Percentiles rank a stretch among this genome's conserved stretches.
Conservation (phyloP, 2,888 invertebrate species). For the Stenolophus ochropezus region DNA sequence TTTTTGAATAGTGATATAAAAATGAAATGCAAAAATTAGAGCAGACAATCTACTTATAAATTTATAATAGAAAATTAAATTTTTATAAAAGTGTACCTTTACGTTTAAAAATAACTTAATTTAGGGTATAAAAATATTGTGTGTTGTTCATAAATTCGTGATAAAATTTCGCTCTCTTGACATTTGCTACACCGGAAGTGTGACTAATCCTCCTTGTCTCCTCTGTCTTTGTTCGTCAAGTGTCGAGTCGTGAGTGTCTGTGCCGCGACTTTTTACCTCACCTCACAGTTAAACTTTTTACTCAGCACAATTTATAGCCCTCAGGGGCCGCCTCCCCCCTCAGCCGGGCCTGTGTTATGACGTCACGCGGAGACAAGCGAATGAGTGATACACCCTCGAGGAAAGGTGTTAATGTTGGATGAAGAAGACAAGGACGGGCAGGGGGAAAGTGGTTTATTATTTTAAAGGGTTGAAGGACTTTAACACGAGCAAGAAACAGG, state of each 20-base stretch:
- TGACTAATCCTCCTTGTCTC: background rate
- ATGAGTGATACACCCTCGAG: slow-evolving; percentile 28
- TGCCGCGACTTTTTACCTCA: slow-evolving; percentile 33
- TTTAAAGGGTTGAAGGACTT: slow-evolving; percentile 15
- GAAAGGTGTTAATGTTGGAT: slow-evolving; percentile 22
- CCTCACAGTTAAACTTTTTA: slow-evolving; percentile 38
- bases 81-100: too few relatives aligned
- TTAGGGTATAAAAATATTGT: background rate
- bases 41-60: too few relatives aligned
- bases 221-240: slow-evolving; percentile 16
- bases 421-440: background rate
- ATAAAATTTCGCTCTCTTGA: background rate
- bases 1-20: too few relatives aligned
- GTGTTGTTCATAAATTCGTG: background rate
- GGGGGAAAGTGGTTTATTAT: slow-evolving; percentile 24
- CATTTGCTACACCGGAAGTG: slow-evolving; percentile 24
- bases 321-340: slow-evolving; percentile 11
- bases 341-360: slow-evolving; percentile 24
- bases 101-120: too few relatives aligned
- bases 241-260: background rate
- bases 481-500: background rate
- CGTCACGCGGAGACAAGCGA: slow-evolving; percentile 37
- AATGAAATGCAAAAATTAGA: too few relatives aligned
- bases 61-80: too few relatives aligned
- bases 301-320: slow-evolving; percentile 34